Percentiles rank a stretch among this genome's conserved stretches.
Evolutionary conservation across 1,140 invertebrate genomes (phyloP).

Genomic region (Metopolophium dirhodum): DNA sequence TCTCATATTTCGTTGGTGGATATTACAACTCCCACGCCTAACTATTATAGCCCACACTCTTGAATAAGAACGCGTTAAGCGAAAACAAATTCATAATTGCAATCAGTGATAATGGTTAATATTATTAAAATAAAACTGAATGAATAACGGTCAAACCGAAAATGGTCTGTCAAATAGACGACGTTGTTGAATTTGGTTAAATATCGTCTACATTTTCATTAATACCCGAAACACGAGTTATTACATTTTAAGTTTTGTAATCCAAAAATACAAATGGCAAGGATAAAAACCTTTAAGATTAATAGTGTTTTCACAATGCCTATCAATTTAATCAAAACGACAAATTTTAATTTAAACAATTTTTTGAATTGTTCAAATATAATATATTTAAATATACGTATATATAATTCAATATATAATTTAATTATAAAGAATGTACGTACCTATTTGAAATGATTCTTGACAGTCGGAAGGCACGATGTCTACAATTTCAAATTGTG

Average conservation of each 20-base stretch:
- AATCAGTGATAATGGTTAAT: background rate
- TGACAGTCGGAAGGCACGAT: conserved; percentile 62
- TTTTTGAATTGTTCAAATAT: background rate
- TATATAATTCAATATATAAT: background rate
- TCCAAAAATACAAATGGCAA: background rate
- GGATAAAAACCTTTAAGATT: background rate
- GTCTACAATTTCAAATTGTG: conserved; percentile 66
- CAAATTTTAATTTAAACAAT: background rate
- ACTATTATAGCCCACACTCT: background rate
- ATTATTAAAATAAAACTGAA: background rate
- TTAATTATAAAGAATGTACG: background rate
- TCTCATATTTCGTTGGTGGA: background rate
- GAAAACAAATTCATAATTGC: background rate
- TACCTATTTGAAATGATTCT: conserved; percentile 61
- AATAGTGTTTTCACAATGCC: background rate
- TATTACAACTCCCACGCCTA: background rate
- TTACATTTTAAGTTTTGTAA: background rate
- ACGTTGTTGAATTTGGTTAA: background rate
- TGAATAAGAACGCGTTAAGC: background rate
- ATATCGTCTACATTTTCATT: background rate
- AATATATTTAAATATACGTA: background rate
- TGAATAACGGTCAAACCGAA: background rate
- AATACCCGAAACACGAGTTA: background rate
- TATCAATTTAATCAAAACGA: background rate
- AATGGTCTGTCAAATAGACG: background rate